phyloP scores from a whole-genome alignment of 2,113 vertebrate genomes.

The Macquaria australasica region DNA sequence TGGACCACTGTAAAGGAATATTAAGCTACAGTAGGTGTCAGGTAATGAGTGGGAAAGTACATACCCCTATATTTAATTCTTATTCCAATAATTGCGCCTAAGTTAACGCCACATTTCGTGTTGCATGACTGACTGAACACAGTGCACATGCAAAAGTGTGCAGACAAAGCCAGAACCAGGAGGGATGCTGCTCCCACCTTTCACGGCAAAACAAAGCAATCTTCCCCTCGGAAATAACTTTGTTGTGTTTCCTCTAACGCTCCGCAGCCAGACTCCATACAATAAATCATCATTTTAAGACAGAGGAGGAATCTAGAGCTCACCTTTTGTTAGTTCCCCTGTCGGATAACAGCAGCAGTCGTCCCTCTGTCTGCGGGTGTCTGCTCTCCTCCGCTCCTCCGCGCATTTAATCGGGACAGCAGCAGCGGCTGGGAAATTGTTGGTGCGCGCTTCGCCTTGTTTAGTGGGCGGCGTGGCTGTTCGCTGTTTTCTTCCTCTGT shows the following conservation, averaged over 20 bases:
- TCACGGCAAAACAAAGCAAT: slow-evolving; percentile 15
- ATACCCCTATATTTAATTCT: not conserved
- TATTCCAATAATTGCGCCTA: not conserved
- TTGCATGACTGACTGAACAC: not conserved
- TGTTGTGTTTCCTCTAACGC: slow-evolving; percentile 15
- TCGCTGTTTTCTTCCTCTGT: slow-evolving; percentile 38
- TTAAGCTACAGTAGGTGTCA: not conserved
- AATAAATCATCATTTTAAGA: not conserved
- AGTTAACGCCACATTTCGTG: not conserved
- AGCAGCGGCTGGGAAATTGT: slow-evolving; percentile 33
- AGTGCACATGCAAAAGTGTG: slow-evolving; percentile 38
- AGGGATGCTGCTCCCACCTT: slow-evolving; percentile 35
- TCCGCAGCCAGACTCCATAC: not conserved
- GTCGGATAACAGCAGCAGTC: not conserved
- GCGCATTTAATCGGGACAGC: slow-evolving; percentile 21
- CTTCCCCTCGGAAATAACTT: slow-evolving; percentile 44
- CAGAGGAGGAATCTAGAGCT: not conserved
- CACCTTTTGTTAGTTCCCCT: slow-evolving; percentile 49
- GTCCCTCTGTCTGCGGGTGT: not conserved
- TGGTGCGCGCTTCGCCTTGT: slow-evolving; percentile 46
- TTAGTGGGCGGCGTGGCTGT: slow-evolving; percentile 56
- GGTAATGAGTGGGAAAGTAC: not conserved
- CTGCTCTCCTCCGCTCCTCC: slow-evolving; percentile 38
- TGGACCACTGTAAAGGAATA: not conserved
- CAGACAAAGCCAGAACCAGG: slow-evolving; percentile 43